Conservation (phyloP, 2,888 invertebrate species). For the Dryococelus australis region DNA sequence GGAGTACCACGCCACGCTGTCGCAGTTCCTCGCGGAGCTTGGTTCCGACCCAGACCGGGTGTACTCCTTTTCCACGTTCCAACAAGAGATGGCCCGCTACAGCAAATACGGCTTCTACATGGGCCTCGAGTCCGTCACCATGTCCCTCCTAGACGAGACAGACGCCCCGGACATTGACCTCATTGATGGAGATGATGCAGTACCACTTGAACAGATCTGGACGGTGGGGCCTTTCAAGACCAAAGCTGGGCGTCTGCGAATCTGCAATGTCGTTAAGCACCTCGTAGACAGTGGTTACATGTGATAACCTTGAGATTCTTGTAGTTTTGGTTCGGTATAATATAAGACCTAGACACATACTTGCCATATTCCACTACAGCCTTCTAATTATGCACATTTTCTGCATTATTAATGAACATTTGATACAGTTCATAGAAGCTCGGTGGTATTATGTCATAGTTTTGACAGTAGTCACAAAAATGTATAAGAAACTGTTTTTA, state of each 20-base stretch:
- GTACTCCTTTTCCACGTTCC: conserved; percentile 62
- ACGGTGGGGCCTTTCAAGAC: conserved; percentile 67
- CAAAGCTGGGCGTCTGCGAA: conserved; percentile 65
- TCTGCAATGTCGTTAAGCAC: conserved; percentile 71
- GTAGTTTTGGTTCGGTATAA: too few relatives aligned
- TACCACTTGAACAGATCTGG: conserved; percentile 72
- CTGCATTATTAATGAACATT: too few relatives aligned
- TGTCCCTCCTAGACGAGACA: conserved; percentile 65
- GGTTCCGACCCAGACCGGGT: conserved; percentile 67
- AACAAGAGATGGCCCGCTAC: conserved; percentile 65
- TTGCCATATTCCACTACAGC: too few relatives aligned
- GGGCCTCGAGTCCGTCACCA: conserved; percentile 67
- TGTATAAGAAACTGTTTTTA: too few relatives aligned
- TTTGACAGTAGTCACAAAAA: too few relatives aligned
- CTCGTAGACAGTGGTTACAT: conserved; percentile 70
- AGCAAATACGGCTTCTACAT: conserved; percentile 67
- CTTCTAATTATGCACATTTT: too few relatives aligned
- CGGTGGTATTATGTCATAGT: too few relatives aligned
- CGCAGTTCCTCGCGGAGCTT: conserved; percentile 63
- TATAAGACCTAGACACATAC: too few relatives aligned
- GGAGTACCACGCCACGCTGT: conserved; percentile 67
- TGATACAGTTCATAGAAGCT: too few relatives aligned
- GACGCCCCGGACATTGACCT: conserved; percentile 66
- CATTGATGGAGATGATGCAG: conserved; percentile 63
- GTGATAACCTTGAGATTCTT: conserved; percentile 51